phyloP scores from a whole-genome alignment of 2,888 invertebrate species.

The Anthoptus insignis region DNA sequence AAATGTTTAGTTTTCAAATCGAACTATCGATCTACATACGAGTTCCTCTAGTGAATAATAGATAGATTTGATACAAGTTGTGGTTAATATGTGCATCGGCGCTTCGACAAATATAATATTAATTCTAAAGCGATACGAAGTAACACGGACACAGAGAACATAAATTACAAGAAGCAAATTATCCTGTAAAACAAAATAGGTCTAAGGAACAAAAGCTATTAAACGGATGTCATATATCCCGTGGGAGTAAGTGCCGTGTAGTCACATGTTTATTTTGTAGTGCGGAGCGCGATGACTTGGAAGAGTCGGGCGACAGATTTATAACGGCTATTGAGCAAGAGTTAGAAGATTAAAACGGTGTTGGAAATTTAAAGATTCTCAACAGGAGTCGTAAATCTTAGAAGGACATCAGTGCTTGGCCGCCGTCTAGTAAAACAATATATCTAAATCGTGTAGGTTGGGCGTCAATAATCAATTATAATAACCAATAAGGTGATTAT shows the following conservation, averaged over 20 bases:
- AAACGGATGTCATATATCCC: constrained; percentile 36
- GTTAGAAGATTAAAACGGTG: constrained; percentile 16
- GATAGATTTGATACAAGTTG: no score
- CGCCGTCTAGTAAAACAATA: no score
- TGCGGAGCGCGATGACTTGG: constrained; percentile 20
- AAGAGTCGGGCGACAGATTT: constrained; percentile 29
- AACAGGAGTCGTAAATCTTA: neutral
- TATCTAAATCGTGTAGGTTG: no score
- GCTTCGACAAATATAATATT: neutral
- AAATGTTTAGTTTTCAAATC: no score
- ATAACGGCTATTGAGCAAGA: constrained; percentile 29
- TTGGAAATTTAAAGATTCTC: constrained; percentile 10
- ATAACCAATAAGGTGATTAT: no score
- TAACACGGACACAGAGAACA: no score
- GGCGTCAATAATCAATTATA: no score
- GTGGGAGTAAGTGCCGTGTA: constrained; percentile 28
- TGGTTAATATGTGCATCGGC: no score
- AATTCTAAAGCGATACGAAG: neutral
- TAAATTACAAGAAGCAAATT: neutral
- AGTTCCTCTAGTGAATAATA: no score
- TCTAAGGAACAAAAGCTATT: constrained; percentile 29
- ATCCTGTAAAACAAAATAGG: neutral
- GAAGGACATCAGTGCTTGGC: no score
- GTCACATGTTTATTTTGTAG: constrained; percentile 32
- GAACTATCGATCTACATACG: no score